Conservation (phyloP, 2,113 vertebrate genomes). For the Litocranius walleri region DNA sequence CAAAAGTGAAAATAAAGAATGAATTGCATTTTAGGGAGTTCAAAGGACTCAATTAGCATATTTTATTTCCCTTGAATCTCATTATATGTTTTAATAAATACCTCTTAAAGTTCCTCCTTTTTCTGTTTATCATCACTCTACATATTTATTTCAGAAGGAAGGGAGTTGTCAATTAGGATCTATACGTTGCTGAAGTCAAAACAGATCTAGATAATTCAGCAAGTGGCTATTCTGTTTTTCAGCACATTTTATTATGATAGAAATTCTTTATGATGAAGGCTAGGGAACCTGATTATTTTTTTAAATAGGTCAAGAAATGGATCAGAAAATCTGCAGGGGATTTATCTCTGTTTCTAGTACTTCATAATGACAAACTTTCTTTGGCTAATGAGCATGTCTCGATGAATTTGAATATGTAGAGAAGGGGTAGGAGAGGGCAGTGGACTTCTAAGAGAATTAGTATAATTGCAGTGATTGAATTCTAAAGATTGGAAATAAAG, state of each 20-base stretch:
- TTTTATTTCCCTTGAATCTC: slow-evolving; percentile 27
- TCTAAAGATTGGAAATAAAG: slow-evolving; percentile 21
- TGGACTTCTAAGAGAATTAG: background rate
- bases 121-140: background rate
- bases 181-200: background rate
- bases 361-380: slow-evolving; percentile 65
- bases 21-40: background rate
- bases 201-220: background rate
- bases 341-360: slow-evolving; percentile 62
- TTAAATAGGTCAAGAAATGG: slow-evolving; percentile 75
- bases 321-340: slow-evolving; percentile 72
- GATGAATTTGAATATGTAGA: slow-evolving; percentile 56
- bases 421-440: background rate
- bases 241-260: slow-evolving; percentile 49
- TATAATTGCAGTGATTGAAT: slow-evolving; percentile 21
- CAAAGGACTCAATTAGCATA: background rate
- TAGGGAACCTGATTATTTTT: slow-evolving; percentile 64
- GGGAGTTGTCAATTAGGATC: background rate
- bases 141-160: background rate
- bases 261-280: slow-evolving; percentile 51
- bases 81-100: background rate
- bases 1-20: slow-evolving; percentile 12
- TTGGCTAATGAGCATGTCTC: slow-evolving; percentile 61
- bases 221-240: slow-evolving; percentile 44
- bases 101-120: background rate